These are phyloP conservation scores for Hippocampus zosterae DNA, from an alignment of 2,113 vertebrate genomes.

Conservation along the genomic window DNA sequence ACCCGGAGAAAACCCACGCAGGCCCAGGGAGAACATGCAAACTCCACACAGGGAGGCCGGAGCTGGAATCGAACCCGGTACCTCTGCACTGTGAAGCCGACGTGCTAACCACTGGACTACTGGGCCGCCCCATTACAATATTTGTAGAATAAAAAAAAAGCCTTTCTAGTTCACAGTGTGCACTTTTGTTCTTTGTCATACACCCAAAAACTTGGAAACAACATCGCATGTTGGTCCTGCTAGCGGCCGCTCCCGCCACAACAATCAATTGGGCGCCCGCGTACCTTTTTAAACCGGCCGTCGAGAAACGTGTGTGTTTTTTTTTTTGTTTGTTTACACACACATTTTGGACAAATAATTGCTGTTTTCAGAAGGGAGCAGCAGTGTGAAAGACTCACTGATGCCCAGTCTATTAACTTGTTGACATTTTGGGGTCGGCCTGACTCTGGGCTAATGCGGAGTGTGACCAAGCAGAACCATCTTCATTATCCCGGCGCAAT, in stretches of 20 bases:
- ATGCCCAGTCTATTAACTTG: constrained; percentile 78
- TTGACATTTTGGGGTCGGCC: constrained; percentile 79
- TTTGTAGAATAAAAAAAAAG: not conserved
- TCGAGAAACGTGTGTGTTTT: constrained; percentile 32
- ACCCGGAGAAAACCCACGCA: too few relatives aligned
- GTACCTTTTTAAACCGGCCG: constrained; percentile 38
- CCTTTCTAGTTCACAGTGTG: not conserved
- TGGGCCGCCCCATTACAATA: not conserved
- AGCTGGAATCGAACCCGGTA: too few relatives aligned
- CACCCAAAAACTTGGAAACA: not conserved
- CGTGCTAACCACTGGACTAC: too few relatives aligned
- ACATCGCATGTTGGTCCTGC: not conserved
- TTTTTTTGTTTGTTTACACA: constrained; percentile 54
- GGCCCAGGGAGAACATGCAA: too few relatives aligned
- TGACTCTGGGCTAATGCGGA: constrained; percentile 75
- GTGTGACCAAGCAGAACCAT: constrained; percentile 81
- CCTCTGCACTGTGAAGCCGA: too few relatives aligned
- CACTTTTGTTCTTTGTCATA: constrained; percentile 5
- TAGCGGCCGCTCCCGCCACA: constrained; percentile 5
- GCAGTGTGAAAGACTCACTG: constrained; percentile 65
- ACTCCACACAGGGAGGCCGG: too few relatives aligned
- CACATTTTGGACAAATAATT: constrained; percentile 62
- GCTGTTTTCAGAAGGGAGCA: constrained; percentile 51
- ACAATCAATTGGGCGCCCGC: constrained; percentile 22
- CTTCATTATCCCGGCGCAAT: constrained; percentile 77